Evolutionary conservation across 1,140 invertebrate species (phyloP).

Genomic region (Parapsyche elsis): DNA sequence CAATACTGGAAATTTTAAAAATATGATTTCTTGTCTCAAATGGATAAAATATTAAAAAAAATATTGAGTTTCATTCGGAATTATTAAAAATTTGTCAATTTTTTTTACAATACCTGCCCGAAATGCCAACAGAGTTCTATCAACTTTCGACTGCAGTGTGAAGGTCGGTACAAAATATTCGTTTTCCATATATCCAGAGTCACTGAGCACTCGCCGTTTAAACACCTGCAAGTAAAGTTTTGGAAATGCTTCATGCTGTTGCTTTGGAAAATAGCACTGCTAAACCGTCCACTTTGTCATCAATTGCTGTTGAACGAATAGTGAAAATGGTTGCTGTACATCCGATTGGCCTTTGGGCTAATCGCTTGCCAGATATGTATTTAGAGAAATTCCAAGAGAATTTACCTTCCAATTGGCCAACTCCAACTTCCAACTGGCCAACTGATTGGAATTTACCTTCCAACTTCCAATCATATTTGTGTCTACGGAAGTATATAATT

Average conservation of each 20-base stretch:
- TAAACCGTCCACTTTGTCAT: conserved; percentile 58
- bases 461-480: no score
- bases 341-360: conserved; percentile 66
- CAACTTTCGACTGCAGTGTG: conserved; percentile 57
- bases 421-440: no score
- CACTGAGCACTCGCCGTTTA: conserved; percentile 67
- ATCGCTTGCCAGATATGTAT: conserved; percentile 62
- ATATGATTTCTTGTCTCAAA: no score
- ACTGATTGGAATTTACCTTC: no score
- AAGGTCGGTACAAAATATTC: conserved; percentile 63
- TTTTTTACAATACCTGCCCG: no score
- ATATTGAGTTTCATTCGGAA: no score
- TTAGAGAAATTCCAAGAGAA: conserved; percentile 67
- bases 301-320: conserved; percentile 62
- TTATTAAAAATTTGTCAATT: no score
- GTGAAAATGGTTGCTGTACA: conserved; percentile 66
- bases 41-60: no score
- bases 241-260: conserved; percentile 62
- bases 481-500: no score
- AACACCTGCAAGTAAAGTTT: conserved; percentile 67
- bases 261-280: conserved; percentile 56
- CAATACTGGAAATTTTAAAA: no score
- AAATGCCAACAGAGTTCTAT: conserved; percentile 57
- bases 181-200: conserved; percentile 70
- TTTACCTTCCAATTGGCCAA: conserved; percentile 68